Evolutionary conservation across 1,140 invertebrate species (phyloP).

Genomic region (Listronotus bonariensis): DNA sequence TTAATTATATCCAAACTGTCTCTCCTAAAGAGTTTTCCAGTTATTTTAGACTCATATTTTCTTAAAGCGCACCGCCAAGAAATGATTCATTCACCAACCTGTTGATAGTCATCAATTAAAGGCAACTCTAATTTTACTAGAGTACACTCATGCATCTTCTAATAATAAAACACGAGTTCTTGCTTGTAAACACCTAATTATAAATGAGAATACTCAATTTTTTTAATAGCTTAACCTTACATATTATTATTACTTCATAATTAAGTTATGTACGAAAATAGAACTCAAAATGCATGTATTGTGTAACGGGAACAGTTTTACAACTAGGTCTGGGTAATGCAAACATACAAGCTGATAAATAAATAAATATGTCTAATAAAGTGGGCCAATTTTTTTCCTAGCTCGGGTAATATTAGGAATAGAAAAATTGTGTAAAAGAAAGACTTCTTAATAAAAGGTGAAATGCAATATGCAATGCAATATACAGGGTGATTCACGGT

Average conservation of each 20-base stretch:
- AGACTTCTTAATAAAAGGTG: no score
- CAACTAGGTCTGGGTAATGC: conserved; percentile 6
- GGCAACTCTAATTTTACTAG: conserved; percentile 8
- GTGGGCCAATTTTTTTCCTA: no score
- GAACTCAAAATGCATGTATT: conserved; percentile 1
- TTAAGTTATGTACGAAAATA: background rate
- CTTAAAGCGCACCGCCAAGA: conserved; percentile 1
- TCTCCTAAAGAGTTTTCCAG: no score
- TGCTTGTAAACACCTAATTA: conserved; percentile 27
- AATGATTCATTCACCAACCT: conserved; percentile 19
- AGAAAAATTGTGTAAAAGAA: no score
- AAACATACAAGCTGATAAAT: background rate
- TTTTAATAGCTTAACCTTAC: conserved; percentile 13
- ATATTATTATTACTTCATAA: conserved; percentile 7
- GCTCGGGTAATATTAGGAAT: no score
- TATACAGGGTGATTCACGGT: no score
- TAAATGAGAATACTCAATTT: conserved; percentile 11
- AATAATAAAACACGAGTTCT: conserved; percentile 16
- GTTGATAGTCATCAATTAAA: conserved; percentile 13
- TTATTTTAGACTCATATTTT: no score
- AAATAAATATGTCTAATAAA: no score
- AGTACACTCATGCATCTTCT: conserved; percentile 13
- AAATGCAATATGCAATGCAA: no score
- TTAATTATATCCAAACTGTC: no score
- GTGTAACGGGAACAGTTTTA: background rate